These are phyloP conservation scores for Pollimyrus isidori DNA, from an alignment of 2,113 vertebrate species.

Conservation along the genomic window DNA sequence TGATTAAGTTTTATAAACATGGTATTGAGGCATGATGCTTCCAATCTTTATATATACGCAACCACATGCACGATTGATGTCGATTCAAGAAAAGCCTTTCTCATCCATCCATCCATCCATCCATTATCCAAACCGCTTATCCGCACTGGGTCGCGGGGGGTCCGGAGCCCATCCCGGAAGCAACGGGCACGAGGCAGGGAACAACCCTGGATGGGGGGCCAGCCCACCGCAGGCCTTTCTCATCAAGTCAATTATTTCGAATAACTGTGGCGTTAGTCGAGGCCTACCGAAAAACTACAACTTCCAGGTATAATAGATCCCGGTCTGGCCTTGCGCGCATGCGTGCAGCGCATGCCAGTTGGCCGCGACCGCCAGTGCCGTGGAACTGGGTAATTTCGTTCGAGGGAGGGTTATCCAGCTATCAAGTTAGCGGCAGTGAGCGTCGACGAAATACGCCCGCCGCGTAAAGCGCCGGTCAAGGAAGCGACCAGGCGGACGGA, in stretches of 20 bases:
- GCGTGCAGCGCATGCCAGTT: conserved; percentile 43
- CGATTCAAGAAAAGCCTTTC: neutral
- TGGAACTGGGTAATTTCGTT: conserved; percentile 1
- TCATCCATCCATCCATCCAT: no score
- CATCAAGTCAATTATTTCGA: neutral
- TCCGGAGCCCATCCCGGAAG: no score
- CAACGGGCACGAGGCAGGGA: no score
- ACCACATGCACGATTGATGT: neutral
- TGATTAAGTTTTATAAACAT: no score
- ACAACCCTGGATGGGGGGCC: no score
- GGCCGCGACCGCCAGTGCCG: conserved; percentile 50
- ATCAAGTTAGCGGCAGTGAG: conserved; percentile 21
- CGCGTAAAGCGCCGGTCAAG: neutral
- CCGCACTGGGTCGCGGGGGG: no score
- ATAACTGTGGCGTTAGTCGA: neutral
- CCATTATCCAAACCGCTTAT: no score
- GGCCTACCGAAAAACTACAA: conserved; percentile 17
- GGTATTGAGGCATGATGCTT: neutral
- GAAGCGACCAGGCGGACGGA: neutral
- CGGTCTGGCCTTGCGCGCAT: conserved; percentile 35
- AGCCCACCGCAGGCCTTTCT: no score
- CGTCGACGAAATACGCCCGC: neutral
- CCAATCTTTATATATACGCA: neutral
- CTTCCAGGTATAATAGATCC: neutral
- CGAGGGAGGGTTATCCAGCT: conserved; percentile 1